These are phyloP conservation scores for Brenthis daphne DNA, from an alignment of 2,888 invertebrate genomes.

Conservation along the genomic window DNA sequence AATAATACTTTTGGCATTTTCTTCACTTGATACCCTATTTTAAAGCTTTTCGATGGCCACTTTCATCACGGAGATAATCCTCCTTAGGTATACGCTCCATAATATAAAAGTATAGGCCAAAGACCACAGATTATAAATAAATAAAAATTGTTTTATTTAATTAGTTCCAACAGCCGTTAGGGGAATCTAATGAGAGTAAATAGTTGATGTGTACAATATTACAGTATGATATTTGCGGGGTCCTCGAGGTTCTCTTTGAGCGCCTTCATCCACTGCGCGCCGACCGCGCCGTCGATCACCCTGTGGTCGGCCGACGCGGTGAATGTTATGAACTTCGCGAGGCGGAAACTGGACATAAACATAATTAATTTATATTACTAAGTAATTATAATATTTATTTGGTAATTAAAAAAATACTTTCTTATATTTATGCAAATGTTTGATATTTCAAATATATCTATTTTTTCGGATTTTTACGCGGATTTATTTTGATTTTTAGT, in stretches of 20 bases:
- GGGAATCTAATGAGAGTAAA: background rate
- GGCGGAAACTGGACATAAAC: conserved; percentile 83
- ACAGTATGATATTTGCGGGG: conserved; percentile 95
- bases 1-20: too few relatives aligned
- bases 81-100: too few relatives aligned
- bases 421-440: background rate
- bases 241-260: conserved; percentile 95
- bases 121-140: too few relatives aligned
- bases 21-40: too few relatives aligned
- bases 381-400: too few relatives aligned
- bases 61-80: too few relatives aligned
- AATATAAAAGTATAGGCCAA: too few relatives aligned
- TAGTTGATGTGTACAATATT: conserved; percentile 22
- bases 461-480: too few relatives aligned
- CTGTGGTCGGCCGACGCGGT: conserved; percentile 98
- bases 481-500: too few relatives aligned
- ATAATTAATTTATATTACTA: background rate
- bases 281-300: conserved; percentile 98
- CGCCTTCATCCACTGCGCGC: conserved; percentile 96
- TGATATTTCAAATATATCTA: background rate
- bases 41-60: too few relatives aligned
- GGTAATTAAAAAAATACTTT: background rate
- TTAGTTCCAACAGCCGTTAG: too few relatives aligned
- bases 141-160: too few relatives aligned
- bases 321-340: conserved; percentile 90